Base-by-base conservation (phyloP, 2,113 vertebrate species). In the Cynoglossus semilaevis region DNA sequence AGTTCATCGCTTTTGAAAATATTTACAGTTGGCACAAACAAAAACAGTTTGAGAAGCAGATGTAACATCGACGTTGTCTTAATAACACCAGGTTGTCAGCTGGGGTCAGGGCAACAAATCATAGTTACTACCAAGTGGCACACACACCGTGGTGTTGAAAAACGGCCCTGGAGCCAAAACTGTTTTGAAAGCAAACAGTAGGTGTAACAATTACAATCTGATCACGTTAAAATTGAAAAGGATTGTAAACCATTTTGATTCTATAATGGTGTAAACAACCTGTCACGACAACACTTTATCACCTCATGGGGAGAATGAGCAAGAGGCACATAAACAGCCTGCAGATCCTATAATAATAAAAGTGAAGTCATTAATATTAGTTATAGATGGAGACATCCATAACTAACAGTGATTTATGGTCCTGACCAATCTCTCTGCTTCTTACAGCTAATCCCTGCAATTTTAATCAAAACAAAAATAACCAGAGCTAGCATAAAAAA, bases 141-240 rank as follows among this genome's bases (percentile, higher is more conserved):
- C 56, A 16, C 35, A 38, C 53, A 43, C 46, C 53, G 8, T 18
- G 68, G 58, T 5, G 10, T 2, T 81, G 66, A 79, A 73, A 71
- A 64, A 79, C 15, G 19, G 63, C 64, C 55, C 13, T 10, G 35
- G 61, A 72, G 51, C 45, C 47, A 69, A 53, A 62, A 8, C 34
- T 74, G 51, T 76, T 79, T 78, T 69, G 48, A 77, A 47, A 77
- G 73, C 61, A 82, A 71, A 76, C 62, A 80, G 55, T 18, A 14
- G 22, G 53, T 17, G 51, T 19, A 78, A 73, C 72, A 57, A 57
- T 82, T 72, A 52, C 54, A 66, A 67, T 74, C n/a, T 72, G 59
- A 79, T 66, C 54, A 65, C 72, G 80, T 67, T 82, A 74, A 67
- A 77, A 50, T 0, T 69, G 60, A 77, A 75, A 70, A 46, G 42